phyloP scores from a whole-genome alignment of 2,888 invertebrate genomes.

The Tanypteryx hageni region DNA sequence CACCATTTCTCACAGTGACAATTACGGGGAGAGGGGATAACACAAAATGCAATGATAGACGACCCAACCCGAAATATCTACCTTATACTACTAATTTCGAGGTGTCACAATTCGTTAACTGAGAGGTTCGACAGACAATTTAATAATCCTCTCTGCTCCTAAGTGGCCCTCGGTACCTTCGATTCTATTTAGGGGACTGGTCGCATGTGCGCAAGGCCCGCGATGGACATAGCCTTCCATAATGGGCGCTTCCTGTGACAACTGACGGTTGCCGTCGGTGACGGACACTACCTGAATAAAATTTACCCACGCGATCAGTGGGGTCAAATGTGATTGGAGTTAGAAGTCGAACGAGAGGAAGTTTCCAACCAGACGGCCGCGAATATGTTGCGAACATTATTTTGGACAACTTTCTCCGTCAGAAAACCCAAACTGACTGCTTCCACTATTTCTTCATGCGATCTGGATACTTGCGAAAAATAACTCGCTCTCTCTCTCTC shows the following conservation, averaged over 20 bases:
- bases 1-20: too few relatives aligned
- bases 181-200: not conserved
- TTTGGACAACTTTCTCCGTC: too few relatives aligned
- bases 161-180: not conserved
- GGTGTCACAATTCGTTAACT: too few relatives aligned
- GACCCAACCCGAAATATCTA: too few relatives aligned
- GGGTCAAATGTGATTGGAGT: not conserved
- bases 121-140: not conserved
- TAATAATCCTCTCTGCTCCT: not conserved
- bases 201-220: not conserved
- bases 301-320: not conserved
- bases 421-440: too few relatives aligned
- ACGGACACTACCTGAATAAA: constrained; percentile 9
- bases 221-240: constrained; percentile 6
- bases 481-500: too few relatives aligned
- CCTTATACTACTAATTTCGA: too few relatives aligned
- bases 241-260: constrained; percentile 16
- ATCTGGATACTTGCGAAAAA: too few relatives aligned
- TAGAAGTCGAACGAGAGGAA: not conserved
- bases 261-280: not conserved
- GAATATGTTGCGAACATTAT: too few relatives aligned
- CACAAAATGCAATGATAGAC: too few relatives aligned
- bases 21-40: too few relatives aligned
- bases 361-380: not conserved
- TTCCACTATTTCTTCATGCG: too few relatives aligned